These are phyloP conservation scores for Camponotus floridanus DNA, from an alignment of 1,140 invertebrate species.

Conservation along the genomic window DNA sequence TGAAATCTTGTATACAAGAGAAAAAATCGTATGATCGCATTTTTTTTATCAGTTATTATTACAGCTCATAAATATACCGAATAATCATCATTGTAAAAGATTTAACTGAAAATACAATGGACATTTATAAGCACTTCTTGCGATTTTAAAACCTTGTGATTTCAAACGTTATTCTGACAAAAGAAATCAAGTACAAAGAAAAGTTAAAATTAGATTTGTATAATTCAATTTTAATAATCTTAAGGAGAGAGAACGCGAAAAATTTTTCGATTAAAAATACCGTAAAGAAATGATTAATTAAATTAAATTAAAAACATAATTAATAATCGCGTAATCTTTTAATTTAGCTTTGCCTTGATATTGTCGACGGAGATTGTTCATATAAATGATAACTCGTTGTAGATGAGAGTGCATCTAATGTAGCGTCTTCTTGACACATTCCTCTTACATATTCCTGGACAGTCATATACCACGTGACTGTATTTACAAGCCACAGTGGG, in stretches of 20 bases:
- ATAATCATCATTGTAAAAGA: too few species aligned
- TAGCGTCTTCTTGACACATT: background rate
- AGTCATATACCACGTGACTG: constrained; percentile 23
- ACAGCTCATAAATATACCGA: background rate
- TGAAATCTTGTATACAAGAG: too few species aligned
- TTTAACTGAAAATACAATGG: too few species aligned
- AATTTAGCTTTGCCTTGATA: background rate
- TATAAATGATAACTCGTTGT: background rate
- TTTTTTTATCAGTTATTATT: background rate
- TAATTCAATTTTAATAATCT: background rate
- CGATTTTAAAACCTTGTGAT: too few species aligned
- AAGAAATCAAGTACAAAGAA: background rate
- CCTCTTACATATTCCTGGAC: constrained; percentile 16
- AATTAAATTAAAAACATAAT: background rate
- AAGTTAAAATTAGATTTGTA: background rate
- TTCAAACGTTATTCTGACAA: too few species aligned
- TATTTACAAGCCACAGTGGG: constrained; percentile 51
- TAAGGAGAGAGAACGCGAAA: background rate
- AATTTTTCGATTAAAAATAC: background rate
- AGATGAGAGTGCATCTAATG: background rate
- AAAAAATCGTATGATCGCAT: background rate
- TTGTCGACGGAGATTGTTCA: background rate
- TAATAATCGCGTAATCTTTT: background rate
- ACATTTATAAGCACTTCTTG: too few species aligned
- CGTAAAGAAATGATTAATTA: too few species aligned